phyloP scores from a whole-genome alignment of 2,797 vertebrate genomes.

The Lithobates pipiens region DNA sequence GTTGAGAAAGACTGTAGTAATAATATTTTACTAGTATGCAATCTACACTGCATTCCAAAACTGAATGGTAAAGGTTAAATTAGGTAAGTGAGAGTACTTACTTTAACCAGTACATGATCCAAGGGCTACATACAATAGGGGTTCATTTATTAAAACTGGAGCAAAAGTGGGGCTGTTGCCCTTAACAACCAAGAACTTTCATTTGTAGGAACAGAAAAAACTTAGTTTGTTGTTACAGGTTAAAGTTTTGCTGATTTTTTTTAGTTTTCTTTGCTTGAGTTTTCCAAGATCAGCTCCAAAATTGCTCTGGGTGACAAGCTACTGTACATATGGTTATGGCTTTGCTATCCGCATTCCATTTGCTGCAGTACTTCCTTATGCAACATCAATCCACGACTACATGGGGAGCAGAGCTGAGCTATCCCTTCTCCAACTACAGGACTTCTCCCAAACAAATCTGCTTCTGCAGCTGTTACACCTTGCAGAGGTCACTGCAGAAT shows the following conservation, averaged over 20 bases:
- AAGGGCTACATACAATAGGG: background rate
- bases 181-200: background rate
- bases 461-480: conserved; percentile 44
- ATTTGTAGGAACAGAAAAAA: background rate
- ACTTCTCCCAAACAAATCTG: conserved; percentile 7
- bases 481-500: conserved; percentile 48
- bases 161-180: too few relatives aligned
- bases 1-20: too few relatives aligned
- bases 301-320: conserved; percentile 7
- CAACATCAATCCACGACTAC: conserved; percentile 27
- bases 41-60: conserved; percentile 4
- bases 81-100: background rate
- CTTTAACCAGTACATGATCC: background rate
- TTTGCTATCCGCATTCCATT: conserved; percentile 23
- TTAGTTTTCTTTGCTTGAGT: background rate
- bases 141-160: too few relatives aligned
- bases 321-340: background rate
- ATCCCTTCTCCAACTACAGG: conserved; percentile 14
- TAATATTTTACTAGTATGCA: too few relatives aligned
- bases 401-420: background rate
- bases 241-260: background rate
- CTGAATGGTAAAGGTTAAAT: background rate
- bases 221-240: background rate
- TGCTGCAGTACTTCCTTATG: conserved; percentile 50
- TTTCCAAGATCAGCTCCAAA: background rate